Evolutionary conservation across 1,140 invertebrate genomes (phyloP), one percentile per base, ranked within the genome.

Genomic region (Zaprionus davidi): DNA sequence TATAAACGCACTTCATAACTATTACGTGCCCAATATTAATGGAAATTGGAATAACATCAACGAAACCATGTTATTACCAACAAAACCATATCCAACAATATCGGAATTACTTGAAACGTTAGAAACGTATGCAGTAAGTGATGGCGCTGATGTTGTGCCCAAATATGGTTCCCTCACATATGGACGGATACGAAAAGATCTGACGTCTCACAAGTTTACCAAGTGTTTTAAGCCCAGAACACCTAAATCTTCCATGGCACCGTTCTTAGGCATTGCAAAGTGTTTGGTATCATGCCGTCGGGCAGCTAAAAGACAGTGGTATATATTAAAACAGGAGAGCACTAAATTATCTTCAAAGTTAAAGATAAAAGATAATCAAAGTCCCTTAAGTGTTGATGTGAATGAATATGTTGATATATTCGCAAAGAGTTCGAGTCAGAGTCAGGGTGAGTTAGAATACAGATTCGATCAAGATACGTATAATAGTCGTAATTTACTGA

Each of bases 21-120:
- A 72, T 57, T 93, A 84, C 56, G 81, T 93, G 70, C 80, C 92
- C 60, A 94, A 94, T 79, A 93, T 96, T 17, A 96, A 96, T 93
- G 96, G 96, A 58, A 94, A 94, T 78, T 94, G 93, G 91, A 94
- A 95, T 90, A 73, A 79, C 60, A 58, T 68, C 4, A 26, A 26
- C 31, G 57, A 71, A 13, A n/a, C n/a, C n/a, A n/a, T n/a, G n/a
- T n/a, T 56, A 9, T 58, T 56, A 12, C 34, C 62, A 20, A 53
- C 22, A n/a, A n/a, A 76, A 3, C 22, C 67, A 15, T 65, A 55
- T 11, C 36, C 63, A 15, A 53, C n/a, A 20, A 13, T 70, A 49
- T 64, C 55, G 4, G 62, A 68, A 6, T 55, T 71, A 20, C 7
- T 71, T 7, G 15, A 63, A 38, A 46, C 38, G 7, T 22, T 72